phyloP scores from a whole-genome alignment of 2,113 vertebrate species.

The Heterotis niloticus region DNA sequence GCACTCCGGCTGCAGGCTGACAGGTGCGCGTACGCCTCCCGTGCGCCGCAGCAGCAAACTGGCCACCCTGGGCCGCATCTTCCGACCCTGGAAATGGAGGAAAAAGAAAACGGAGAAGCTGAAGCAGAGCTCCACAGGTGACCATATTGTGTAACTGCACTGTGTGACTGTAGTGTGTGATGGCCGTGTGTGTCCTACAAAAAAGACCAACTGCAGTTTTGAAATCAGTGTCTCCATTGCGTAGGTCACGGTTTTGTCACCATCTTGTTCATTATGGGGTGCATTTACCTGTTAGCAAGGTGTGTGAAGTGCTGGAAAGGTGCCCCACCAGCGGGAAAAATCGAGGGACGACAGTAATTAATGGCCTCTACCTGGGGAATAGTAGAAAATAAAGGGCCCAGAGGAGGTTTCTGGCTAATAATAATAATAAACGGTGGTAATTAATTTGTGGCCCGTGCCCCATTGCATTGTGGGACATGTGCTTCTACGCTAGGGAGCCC shows the following conservation, averaged over 20 bases:
- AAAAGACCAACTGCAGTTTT: not conserved
- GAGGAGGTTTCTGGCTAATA: no score
- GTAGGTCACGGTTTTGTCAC: not conserved
- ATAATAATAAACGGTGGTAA: no score
- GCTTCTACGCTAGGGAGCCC: no score
- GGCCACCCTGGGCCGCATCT: constrained; percentile 90
- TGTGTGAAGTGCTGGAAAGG: not conserved
- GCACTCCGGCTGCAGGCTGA: constrained; percentile 80
- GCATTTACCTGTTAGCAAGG: not conserved
- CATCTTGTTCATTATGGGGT: not conserved
- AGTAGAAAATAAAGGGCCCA: no score
- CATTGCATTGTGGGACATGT: no score
- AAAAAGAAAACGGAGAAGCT: constrained; percentile 96
- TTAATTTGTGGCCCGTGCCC: no score
- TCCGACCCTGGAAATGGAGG: constrained; percentile 97
- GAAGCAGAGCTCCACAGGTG: constrained; percentile 83
- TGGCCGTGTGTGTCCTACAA: not conserved
- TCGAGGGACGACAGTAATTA: no score
- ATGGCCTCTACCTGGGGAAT: no score
- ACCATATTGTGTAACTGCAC: constrained; percentile 28
- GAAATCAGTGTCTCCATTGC: not conserved
- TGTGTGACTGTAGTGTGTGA: not conserved
- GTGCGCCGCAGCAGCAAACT: constrained; percentile 89
- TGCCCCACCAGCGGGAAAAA: not conserved
- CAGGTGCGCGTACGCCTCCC: constrained; percentile 87